Conservation (phyloP, 2,113 vertebrate species). For the Hyaena hyaena region DNA sequence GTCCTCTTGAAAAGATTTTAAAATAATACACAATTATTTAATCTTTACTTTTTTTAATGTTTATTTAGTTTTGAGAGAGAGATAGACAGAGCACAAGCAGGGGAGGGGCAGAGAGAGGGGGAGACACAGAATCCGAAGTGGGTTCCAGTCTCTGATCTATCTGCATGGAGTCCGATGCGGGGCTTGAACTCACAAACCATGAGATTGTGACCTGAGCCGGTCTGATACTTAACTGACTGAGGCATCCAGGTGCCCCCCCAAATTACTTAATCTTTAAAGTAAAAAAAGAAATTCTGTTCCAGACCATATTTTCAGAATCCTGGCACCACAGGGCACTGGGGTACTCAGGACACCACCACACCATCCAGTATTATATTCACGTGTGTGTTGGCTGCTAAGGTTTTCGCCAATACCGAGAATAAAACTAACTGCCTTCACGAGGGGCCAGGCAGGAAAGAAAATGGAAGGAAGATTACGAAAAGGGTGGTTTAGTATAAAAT, state of each 20-base stretch:
- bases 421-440: background rate
- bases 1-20: background rate
- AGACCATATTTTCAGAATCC: background rate
- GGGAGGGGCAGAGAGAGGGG: too few species aligned
- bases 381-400: background rate
- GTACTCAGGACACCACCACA: background rate
- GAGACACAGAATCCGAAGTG: too few species aligned
- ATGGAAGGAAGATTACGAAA: background rate
- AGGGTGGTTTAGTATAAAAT: background rate
- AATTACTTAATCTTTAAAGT: background rate
- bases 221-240: too few species aligned
- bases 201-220: too few species aligned
- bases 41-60: background rate
- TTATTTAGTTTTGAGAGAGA: too few species aligned
- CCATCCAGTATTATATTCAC: background rate
- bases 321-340: background rate
- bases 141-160: too few species aligned
- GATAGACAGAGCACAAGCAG: too few species aligned
- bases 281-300: background rate
- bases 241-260: too few species aligned
- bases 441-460: background rate
- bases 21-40: background rate
- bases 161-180: too few species aligned
- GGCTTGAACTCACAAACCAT: too few species aligned
- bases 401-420: background rate